Evolutionary conservation across 2,888 invertebrate genomes (phyloP).

Genomic region (Pollenia angustigena): DNA sequence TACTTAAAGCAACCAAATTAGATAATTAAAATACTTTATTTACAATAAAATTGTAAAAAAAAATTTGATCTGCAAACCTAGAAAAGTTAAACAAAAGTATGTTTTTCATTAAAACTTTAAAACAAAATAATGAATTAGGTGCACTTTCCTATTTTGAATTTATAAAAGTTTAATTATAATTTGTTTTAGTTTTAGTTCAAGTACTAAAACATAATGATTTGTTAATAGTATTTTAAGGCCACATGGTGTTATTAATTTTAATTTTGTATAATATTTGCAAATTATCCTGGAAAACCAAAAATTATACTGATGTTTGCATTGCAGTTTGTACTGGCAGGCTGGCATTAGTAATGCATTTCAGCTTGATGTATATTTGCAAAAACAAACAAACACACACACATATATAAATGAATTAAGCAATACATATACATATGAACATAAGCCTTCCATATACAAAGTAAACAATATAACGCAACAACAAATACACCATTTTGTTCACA

Average conservation of each 20-base stretch:
- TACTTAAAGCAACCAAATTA: constrained; percentile 15
- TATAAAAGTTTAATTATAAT: constrained; percentile 48
- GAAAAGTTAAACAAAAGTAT: background rate
- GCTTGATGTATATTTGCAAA: background rate
- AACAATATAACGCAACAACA: constrained; percentile 22
- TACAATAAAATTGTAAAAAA: background rate
- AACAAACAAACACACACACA: background rate
- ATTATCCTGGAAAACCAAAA: constrained; percentile 55
- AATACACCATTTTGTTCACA: constrained; percentile 15
- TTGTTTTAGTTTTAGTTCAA: constrained; percentile 30
- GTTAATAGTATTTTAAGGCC: constrained; percentile 66
- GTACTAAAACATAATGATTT: constrained; percentile 58
- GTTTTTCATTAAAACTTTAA: background rate
- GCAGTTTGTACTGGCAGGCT: background rate
- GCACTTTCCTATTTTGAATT: background rate
- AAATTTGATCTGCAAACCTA: background rate
- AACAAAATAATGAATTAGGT: constrained; percentile 3
- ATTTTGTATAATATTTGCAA: constrained; percentile 63
- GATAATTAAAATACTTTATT: constrained; percentile 41
- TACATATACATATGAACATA: background rate
- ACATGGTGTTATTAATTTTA: constrained; percentile 71
- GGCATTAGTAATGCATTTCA: constrained; percentile 20
- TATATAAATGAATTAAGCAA: background rate
- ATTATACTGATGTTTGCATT: constrained; percentile 6
- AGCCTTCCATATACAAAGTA: background rate